Evolutionary conservation across 2,113 vertebrate genomes (phyloP), one percentile per base, ranked within the genome.

Genomic region (Mellivora capensis): DNA sequence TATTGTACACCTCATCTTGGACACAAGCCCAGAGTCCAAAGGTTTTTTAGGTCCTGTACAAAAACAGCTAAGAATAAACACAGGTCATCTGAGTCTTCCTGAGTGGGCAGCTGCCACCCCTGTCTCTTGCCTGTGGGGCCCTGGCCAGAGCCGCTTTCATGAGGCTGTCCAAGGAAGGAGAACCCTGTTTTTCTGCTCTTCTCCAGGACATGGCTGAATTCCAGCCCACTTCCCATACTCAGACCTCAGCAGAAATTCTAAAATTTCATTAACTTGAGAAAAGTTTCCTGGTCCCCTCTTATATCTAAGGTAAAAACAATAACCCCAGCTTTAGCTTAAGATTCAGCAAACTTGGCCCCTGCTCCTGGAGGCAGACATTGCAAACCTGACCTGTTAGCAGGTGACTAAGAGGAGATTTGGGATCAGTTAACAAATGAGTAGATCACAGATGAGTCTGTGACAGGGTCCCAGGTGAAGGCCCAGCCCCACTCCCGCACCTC

Each of bases 41-140:
- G 49, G 23, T 77, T 71, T 91, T 86, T 72, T 27, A 11, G 12
- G 44, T 87, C 84, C 62, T 94, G 29, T 87, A 52, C 57, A 94
- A 71, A 97, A 95, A 61, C n/a, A 94, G 37, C 69, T 79, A 61
- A 80, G 96, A 97, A 83, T 72, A 95, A 93, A 89, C 54, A 15
- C 3, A 8, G 52, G 21, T 90, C 85, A 80, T 67, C 49, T 52
- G 52, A 69, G 67, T 76, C 47, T 72, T 61, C 47, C 54, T 54
- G 8, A 64, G 54, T 39, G 25, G 72, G 39, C 39, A 96, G 83
- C 61, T 23, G 39, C 82, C 3, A 0, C 54, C 34, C 37, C 27
- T 90, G 47, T 61, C 12, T 15, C 59, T 69, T 57, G 31, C 23
- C 27, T 84, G 21, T 8, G 44, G 37, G 49, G 49, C 49, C 37